A percentile compares a stretch with the other conserved stretches of the same genome.
Conservation (phyloP, 92 coral and sea anemone species). For the Palythoa grandis region DNA sequence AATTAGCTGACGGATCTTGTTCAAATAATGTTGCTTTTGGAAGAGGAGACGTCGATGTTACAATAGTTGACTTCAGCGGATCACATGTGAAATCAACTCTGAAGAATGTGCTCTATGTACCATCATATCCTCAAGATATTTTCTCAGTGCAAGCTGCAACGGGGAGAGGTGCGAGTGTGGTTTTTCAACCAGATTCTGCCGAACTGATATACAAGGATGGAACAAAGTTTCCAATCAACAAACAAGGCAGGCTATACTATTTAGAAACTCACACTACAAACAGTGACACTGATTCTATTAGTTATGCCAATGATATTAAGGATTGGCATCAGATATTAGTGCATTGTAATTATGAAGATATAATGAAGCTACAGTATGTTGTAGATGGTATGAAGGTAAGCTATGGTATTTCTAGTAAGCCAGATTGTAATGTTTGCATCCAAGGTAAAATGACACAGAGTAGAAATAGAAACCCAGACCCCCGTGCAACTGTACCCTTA, state of each 20-base stretch:
- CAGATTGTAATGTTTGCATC: conserved; percentile 56
- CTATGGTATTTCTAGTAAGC: conserved; percentile 36
- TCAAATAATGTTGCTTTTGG: conserved; percentile 34
- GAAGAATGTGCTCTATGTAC: no score
- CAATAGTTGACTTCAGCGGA: conserved; percentile 15
- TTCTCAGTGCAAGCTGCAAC: no score
- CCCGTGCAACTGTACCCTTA: conserved; percentile 50
- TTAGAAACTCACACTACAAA: conserved; percentile 14
- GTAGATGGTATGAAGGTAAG: conserved; percentile 68
- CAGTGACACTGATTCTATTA: conserved; percentile 42
- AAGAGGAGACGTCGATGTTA: conserved; percentile 20
- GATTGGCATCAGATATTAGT: conserved; percentile 56
- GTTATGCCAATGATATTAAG: conserved; percentile 27
- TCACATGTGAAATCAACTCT: no score
- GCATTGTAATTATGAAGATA: conserved; percentile 56
- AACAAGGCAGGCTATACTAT: conserved; percentile 47
- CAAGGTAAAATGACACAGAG: no score
- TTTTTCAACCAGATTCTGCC: conserved; percentile 3
- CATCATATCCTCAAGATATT: no score
- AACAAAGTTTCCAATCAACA: conserved; percentile 44
- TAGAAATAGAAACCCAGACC: conserved; percentile 61
- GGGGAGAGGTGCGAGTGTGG: conserved; percentile 33
- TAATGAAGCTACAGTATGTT: conserved; percentile 39
- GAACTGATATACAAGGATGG: no score
- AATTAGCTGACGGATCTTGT: conserved; percentile 35